Percentiles rank a stretch among this genome's conserved stretches.
Evolutionary conservation across 1,140 invertebrate species (phyloP).

Genomic region (Drosophila pallidifrons): DNA sequence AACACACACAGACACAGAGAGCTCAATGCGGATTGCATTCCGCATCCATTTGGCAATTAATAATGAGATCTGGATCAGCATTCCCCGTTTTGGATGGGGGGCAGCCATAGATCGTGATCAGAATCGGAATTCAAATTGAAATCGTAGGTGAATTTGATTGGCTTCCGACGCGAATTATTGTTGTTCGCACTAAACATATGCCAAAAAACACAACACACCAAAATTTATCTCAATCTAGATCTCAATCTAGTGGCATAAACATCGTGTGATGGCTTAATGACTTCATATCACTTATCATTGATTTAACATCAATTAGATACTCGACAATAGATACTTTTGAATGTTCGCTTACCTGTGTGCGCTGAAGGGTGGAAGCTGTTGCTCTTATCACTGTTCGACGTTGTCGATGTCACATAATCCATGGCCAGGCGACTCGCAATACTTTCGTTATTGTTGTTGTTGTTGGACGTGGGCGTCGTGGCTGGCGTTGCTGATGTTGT

Average conservation of each 20-base stretch:
- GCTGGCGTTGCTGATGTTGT: slow-evolving; percentile 33
- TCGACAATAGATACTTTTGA: neutral
- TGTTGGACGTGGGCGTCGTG: slow-evolving; percentile 85
- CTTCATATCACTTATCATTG: slow-evolving; percentile 24
- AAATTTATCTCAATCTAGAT: slow-evolving; percentile 13
- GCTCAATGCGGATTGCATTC: slow-evolving; percentile 44
- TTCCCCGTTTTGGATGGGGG: slow-evolving; percentile 36
- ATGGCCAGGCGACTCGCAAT: slow-evolving; percentile 63
- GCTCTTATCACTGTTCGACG: slow-evolving; percentile 75
- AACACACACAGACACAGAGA: slow-evolving; percentile 37
- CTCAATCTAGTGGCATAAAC: slow-evolving; percentile 55
- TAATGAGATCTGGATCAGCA: slow-evolving; percentile 45
- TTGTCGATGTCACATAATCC: slow-evolving; percentile 59
- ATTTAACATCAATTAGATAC: slow-evolving; percentile 30
- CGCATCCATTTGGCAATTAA: slow-evolving; percentile 51
- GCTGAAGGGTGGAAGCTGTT: slow-evolving; percentile 61
- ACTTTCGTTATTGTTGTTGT: slow-evolving; percentile 43
- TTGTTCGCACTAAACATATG: slow-evolving; percentile 69
- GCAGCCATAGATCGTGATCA: slow-evolving; percentile 39
- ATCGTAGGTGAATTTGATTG: slow-evolving; percentile 33
- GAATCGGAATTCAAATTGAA: slow-evolving; percentile 30
- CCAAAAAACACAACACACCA: slow-evolving; percentile 37
- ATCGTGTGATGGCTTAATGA: slow-evolving; percentile 65
- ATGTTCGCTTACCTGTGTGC: slow-evolving; percentile 70
- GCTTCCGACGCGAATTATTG: slow-evolving; percentile 32